A percentile compares a stretch with the other conserved stretches of the same genome.
Evolutionary conservation across 2,113 vertebrate species (phyloP).

Genomic region (Cairina moschata): DNA sequence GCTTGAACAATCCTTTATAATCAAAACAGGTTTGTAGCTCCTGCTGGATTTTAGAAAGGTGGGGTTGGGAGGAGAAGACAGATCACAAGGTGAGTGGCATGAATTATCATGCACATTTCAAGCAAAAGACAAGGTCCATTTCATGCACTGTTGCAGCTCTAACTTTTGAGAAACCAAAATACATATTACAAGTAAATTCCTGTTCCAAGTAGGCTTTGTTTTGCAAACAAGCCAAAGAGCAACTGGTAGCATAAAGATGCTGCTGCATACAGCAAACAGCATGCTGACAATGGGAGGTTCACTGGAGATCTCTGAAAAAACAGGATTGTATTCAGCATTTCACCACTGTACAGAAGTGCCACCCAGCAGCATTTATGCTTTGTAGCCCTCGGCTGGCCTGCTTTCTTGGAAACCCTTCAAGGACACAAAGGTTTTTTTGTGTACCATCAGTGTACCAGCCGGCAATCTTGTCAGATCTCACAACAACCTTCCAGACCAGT

Average conservation of each 20-base stretch:
- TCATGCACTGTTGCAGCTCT: not conserved
- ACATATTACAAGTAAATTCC: not conserved
- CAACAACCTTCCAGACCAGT: not conserved
- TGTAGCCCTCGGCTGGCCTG: not conserved
- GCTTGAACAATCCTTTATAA: not conserved
- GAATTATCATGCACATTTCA: not conserved
- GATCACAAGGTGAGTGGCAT: not conserved
- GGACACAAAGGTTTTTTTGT: not conserved
- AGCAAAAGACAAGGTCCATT: not conserved
- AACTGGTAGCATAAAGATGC: not conserved
- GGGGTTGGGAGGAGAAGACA: not conserved
- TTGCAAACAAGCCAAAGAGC: not conserved
- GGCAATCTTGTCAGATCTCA: not conserved
- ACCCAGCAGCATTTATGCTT: not conserved
- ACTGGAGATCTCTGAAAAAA: not conserved
- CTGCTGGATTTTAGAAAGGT: not conserved
- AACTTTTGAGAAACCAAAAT: not conserved
- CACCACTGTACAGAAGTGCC: not conserved
- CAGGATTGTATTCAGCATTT: not conserved
- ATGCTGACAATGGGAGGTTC: constrained; percentile 27
- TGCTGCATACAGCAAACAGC: not conserved
- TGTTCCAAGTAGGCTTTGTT: not conserved
- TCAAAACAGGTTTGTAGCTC: not conserved
- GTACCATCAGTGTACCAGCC: not conserved
- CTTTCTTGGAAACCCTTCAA: not conserved